Conservation (phyloP, 2,888 invertebrate genomes). For the Listrodromus nycthemerus region DNA sequence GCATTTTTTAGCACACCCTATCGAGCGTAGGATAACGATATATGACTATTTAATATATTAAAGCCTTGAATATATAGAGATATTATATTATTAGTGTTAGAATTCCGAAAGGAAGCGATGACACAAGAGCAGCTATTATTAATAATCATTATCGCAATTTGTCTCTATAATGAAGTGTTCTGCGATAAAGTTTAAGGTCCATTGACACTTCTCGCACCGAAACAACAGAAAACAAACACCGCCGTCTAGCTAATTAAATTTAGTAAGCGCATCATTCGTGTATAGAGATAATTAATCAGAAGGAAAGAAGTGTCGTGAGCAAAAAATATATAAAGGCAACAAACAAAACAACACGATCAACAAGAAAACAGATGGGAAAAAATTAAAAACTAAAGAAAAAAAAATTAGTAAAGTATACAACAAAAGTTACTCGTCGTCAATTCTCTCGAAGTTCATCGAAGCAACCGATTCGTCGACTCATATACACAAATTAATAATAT, state of each 20-base stretch:
- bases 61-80: conserved; percentile 77
- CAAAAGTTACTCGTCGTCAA: conserved; percentile 73
- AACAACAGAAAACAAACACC: conserved; percentile 59
- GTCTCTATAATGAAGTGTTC: conserved; percentile 67
- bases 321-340: conserved; percentile 60
- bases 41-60: conserved; percentile 81
- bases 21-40: conserved; percentile 75
- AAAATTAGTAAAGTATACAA: conserved; percentile 40
- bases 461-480: conserved; percentile 57
- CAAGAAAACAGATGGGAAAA: conserved; percentile 66
- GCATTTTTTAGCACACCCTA: conserved; percentile 67
- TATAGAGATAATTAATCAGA: conserved; percentile 73
- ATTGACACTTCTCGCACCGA: conserved; percentile 59
- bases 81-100: conserved; percentile 76
- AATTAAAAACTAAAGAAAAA: conserved; percentile 41
- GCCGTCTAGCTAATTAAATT: conserved; percentile 71
- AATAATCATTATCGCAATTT: conserved; percentile 75
- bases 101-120: conserved; percentile 75
- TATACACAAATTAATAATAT: conserved; percentile 34
- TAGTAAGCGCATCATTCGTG: conserved; percentile 68
- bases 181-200: conserved; percentile 63
- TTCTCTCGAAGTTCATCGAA: conserved; percentile 68
- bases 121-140: conserved; percentile 75
- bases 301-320: conserved; percentile 74
- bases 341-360: conserved; percentile 39